These are phyloP conservation scores for Potorous gilbertii DNA, from an alignment of 2,797 vertebrate species.

Conservation along the genomic window DNA sequence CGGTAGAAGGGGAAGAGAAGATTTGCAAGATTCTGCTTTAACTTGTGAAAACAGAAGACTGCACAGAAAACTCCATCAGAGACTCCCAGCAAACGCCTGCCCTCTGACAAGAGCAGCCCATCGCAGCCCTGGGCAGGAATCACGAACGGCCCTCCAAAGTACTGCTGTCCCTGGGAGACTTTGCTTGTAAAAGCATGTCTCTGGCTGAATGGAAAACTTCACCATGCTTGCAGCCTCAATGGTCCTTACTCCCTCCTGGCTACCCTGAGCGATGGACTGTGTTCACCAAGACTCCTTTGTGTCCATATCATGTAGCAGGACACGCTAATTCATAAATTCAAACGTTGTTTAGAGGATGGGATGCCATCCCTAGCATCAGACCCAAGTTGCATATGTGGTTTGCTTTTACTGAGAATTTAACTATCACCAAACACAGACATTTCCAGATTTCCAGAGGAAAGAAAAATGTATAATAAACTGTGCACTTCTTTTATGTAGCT, in stretches of 20 bases:
- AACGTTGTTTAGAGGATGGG: background rate
- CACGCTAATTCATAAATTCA: background rate
- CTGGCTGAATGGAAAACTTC: background rate
- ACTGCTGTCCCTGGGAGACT: conserved; percentile 23
- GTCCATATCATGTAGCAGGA: background rate
- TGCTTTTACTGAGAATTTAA: background rate
- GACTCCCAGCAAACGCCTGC: background rate
- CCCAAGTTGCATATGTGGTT: background rate
- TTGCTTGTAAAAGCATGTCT: conserved; percentile 19
- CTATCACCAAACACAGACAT: background rate
- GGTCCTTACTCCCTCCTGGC: conserved; percentile 6
- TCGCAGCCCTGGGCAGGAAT: background rate
- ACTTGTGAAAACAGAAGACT: background rate
- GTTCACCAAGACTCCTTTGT: conserved; percentile 24
- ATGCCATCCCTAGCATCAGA: background rate
- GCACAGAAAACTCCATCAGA: background rate
- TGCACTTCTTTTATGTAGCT: background rate
- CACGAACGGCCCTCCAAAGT: conserved; percentile 18
- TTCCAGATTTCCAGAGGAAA: background rate
- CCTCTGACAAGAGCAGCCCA: background rate
- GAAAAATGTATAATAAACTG: background rate
- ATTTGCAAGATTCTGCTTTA: conserved; percentile 26
- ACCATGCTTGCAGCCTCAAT: background rate
- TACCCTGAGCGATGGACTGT: background rate
- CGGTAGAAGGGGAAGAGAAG: background rate